A percentile compares a stretch with the other conserved stretches of the same genome.
Evolutionary conservation across 2,888 invertebrate genomes (phyloP).

Genomic region (Hydrotaea cyrtoneurina): DNA sequence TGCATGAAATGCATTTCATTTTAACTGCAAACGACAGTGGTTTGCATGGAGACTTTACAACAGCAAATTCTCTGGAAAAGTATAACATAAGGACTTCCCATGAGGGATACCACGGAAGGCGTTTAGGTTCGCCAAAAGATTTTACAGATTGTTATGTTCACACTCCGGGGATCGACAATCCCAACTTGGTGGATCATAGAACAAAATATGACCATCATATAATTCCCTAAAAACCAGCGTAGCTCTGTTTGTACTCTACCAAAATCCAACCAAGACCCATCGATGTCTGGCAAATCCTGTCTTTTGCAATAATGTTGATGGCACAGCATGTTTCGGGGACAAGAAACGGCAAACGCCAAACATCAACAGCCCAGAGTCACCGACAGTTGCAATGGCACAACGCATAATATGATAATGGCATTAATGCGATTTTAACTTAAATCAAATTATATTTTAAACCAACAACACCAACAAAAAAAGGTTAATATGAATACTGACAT

Average conservation of each 20-base stretch:
- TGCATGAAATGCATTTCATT: background rate
- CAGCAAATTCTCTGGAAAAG: background rate
- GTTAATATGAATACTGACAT: slow-evolving; percentile 1
- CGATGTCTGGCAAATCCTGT: background rate
- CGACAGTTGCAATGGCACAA: background rate
- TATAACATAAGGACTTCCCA: background rate
- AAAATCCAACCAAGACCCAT: background rate
- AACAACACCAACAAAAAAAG: background rate
- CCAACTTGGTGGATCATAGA: no score
- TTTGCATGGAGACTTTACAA: background rate
- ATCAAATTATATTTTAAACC: background rate
- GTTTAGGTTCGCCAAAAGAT: no score
- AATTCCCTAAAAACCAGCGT: no score
- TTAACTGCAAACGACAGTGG: background rate
- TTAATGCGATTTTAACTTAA: slow-evolving; percentile 11
- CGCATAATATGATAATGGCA: background rate
- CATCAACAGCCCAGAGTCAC: background rate
- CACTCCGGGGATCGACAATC: no score
- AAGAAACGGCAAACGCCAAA: background rate
- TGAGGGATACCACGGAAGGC: no score
- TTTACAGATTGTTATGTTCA: no score
- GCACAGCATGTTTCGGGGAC: background rate
- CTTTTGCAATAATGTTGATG: background rate
- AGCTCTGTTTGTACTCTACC: background rate
- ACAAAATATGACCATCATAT: no score